These are phyloP conservation scores for Nasonia oneida DNA, from an alignment of 2,888 invertebrate genomes.

Conservation along the genomic window DNA sequence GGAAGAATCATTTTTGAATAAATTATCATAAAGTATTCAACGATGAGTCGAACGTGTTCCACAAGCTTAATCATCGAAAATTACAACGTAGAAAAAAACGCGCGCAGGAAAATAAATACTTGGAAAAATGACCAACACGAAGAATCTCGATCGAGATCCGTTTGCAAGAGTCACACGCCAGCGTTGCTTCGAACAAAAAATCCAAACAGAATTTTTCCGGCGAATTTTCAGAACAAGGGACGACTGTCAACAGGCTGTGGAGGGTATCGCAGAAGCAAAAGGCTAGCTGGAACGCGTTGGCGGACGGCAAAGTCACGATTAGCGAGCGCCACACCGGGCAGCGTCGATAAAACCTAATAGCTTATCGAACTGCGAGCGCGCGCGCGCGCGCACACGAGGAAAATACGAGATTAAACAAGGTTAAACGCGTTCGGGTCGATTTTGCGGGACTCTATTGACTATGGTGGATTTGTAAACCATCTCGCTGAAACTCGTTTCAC, in stretches of 20 bases:
- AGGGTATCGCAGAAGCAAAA: neutral
- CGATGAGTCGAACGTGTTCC: neutral
- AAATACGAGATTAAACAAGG: conserved; percentile 58
- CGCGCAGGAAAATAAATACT: no score
- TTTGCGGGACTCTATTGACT: conserved; percentile 43
- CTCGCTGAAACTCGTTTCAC: conserved; percentile 52
- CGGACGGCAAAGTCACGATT: conserved; percentile 40
- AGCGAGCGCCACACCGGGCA: conserved; percentile 8
- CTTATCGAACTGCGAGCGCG: conserved; percentile 44
- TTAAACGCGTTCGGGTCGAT: conserved; percentile 49
- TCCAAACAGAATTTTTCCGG: neutral
- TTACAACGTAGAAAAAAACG: no score
- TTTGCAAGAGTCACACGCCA: neutral
- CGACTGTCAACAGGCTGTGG: conserved; percentile 16
- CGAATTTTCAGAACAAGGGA: neutral
- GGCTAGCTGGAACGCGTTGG: neutral
- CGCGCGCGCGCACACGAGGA: conserved; percentile 3
- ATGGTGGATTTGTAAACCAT: conserved; percentile 57
- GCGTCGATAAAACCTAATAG: conserved; percentile 63
- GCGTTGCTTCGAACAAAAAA: neutral
- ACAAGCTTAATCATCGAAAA: neutral
- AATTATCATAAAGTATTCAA: neutral
- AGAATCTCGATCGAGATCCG: no score
- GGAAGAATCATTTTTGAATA: neutral
- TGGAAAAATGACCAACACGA: no score